These are phyloP conservation scores for Conger conger DNA, from an alignment of 2,113 vertebrate genomes.

Conservation along the genomic window DNA sequence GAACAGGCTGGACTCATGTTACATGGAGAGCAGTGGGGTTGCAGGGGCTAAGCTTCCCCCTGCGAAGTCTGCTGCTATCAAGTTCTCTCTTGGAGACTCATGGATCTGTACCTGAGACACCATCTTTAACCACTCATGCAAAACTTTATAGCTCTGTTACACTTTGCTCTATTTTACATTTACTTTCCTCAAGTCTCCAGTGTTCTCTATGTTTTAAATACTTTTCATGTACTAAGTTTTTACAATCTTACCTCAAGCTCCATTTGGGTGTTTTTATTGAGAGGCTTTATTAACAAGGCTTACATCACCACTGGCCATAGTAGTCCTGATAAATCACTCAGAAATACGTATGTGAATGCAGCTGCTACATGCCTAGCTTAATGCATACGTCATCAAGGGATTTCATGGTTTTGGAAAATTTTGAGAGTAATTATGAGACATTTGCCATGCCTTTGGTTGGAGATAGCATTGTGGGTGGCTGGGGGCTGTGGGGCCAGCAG, in stretches of 20 bases:
- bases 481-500: not conserved
- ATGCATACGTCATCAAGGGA: not conserved
- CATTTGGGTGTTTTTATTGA: constrained; percentile 8
- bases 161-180: not conserved
- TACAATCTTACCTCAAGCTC: not conserved
- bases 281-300: not conserved
- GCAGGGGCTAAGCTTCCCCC: not conserved
- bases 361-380: not conserved
- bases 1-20: not conserved
- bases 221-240: not conserved
- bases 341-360: not conserved
- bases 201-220: not conserved
- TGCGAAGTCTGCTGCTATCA: not conserved
- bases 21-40: not conserved
- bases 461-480: too few species aligned
- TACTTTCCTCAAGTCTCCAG: not conserved
- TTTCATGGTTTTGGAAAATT: not conserved
- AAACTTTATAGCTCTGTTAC: not conserved
- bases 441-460: not conserved
- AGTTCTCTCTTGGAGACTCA: not conserved
- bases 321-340: constrained; percentile 1
- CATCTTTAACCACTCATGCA: not conserved
- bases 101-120: not conserved
- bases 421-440: not conserved
- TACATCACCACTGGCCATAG: not conserved